phyloP scores from a whole-genome alignment of 2,113 vertebrate species.

The Daubentonia madagascariensis region DNA sequence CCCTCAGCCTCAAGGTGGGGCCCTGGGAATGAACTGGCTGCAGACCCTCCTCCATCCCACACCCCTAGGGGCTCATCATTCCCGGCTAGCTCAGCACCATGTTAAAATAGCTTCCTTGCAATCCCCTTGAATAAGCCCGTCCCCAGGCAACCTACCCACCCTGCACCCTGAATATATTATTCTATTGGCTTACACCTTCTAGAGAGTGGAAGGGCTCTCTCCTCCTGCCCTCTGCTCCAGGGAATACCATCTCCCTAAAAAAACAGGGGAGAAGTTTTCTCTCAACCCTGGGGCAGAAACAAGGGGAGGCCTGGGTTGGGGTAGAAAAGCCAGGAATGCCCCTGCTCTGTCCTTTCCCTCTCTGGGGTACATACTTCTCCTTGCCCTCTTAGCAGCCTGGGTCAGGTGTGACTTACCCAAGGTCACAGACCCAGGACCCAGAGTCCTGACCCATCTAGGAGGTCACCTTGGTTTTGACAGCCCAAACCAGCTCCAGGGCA shows the following conservation, averaged over 20 bases:
- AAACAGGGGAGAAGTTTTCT: not conserved
- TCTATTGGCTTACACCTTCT: slow-evolving; percentile 38
- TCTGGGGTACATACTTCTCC: not conserved
- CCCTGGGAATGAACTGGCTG: not conserved
- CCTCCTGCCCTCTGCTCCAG: not conserved
- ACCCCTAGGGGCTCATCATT: not conserved
- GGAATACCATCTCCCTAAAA: slow-evolving; percentile 8
- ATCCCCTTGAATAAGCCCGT: slow-evolving; percentile 58
- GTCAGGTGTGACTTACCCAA: slow-evolving; percentile 32
- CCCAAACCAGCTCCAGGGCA: not conserved
- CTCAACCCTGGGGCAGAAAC: not conserved
- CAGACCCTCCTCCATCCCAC: not conserved
- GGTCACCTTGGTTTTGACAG: not conserved
- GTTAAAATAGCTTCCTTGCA: slow-evolving; percentile 56
- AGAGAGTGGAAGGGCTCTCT: not conserved
- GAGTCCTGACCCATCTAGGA: not conserved
- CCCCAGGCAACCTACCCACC: slow-evolving; percentile 40
- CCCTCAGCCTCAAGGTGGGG: not conserved
- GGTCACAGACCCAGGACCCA: slow-evolving; percentile 39
- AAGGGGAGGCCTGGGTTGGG: not conserved
- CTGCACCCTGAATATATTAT: slow-evolving; percentile 59
- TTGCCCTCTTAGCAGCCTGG: not conserved
- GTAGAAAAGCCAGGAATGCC: not conserved
- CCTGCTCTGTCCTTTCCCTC: too few species aligned
- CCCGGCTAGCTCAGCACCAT: not conserved